These are phyloP conservation scores for Pelagia noctiluca DNA, from an alignment of 30 jellyfish, hydroid and myxozoan genomes.

Conservation along the genomic window DNA sequence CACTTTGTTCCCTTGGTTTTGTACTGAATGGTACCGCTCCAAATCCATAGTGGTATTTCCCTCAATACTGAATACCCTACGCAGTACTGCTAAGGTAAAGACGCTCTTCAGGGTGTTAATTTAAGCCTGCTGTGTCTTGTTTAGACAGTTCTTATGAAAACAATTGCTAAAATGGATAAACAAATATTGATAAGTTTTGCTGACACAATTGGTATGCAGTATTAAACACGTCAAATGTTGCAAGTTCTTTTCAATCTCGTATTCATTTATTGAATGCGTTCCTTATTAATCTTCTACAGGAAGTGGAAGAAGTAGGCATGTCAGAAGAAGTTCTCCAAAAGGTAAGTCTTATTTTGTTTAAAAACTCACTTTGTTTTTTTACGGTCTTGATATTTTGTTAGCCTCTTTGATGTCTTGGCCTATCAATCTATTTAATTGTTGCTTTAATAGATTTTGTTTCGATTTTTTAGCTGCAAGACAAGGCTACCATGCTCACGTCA, in stretches of 20 bases:
- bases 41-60: too few species aligned
- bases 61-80: too few species aligned
- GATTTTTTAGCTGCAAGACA: constrained; percentile 90
- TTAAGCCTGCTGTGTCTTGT: too few species aligned
- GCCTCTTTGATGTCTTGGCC: neutral
- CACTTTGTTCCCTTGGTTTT: too few species aligned
- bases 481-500: constrained; percentile 91
- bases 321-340: constrained; percentile 95
- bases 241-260: neutral
- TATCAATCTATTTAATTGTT: neutral
- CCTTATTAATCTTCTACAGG: constrained; percentile 51
- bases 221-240: too few species aligned
- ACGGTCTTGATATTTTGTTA: neutral
- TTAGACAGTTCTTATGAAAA: too few species aligned
- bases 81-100: too few species aligned
- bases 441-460: neutral
- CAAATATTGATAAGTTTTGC: too few species aligned
- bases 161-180: too few species aligned
- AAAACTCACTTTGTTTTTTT: neutral
- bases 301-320: constrained; percentile 93
- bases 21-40: too few species aligned
- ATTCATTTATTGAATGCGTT: neutral
- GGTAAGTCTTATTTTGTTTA: constrained; percentile 32
- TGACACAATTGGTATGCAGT: too few species aligned
- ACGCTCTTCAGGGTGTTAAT: too few species aligned